Evolutionary conservation across 2,797 vertebrate species (phyloP).

Genomic region (Oceanodroma leucorhoa): DNA sequence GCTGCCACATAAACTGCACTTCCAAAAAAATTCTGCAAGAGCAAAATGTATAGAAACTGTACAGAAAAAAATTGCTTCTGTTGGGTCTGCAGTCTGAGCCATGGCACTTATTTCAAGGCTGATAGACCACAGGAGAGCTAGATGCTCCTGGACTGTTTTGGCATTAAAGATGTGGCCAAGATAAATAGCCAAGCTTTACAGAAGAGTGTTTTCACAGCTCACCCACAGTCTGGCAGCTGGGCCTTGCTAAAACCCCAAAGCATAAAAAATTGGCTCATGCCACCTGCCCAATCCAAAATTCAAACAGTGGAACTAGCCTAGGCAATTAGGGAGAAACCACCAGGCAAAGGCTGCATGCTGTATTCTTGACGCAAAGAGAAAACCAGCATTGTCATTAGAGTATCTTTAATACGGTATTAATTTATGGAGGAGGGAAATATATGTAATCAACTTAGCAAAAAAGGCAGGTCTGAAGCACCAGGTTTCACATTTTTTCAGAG

Average conservation of each 20-base stretch:
- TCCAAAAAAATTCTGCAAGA: not conserved
- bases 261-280: conserved; percentile 30
- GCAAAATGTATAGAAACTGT: not conserved
- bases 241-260: not conserved
- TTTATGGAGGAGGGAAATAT: not conserved
- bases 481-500: not conserved
- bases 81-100: not conserved
- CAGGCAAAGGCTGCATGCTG: not conserved
- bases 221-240: conserved; percentile 30
- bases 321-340: not conserved
- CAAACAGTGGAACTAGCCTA: conserved; percentile 9
- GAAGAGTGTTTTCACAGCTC: conserved; percentile 35
- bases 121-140: conserved; percentile 13
- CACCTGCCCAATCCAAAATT: conserved; percentile 18
- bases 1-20: not conserved
- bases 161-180: conserved; percentile 28
- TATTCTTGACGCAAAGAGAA: not conserved
- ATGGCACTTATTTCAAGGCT: conserved; percentile 22
- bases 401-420: not conserved
- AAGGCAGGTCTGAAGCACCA: not conserved
- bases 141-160: not conserved
- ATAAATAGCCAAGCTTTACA: conserved; percentile 39
- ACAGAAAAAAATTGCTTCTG: not conserved
- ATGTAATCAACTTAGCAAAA: not conserved
- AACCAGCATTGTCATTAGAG: not conserved